These are phyloP conservation scores for Gerosis bhagava DNA, from an alignment of 2,888 invertebrate genomes.

Conservation along the genomic window DNA sequence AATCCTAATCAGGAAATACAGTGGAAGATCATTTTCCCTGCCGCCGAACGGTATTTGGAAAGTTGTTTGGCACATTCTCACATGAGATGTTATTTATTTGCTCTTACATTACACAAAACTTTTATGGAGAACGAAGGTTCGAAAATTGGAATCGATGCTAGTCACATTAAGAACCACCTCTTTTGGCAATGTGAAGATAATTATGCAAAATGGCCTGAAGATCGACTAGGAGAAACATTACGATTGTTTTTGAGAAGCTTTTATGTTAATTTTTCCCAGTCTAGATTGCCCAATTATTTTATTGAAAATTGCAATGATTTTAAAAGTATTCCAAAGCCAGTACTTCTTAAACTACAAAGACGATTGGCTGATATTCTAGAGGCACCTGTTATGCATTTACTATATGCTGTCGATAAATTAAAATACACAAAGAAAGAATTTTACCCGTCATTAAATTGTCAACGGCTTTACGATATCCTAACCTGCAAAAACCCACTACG, in stretches of 20 bases:
- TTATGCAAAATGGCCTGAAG: conserved; percentile 88
- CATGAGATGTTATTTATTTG: conserved; percentile 86
- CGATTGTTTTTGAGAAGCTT: conserved; percentile 84
- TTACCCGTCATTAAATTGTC: conserved; percentile 84
- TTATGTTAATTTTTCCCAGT: conserved; percentile 82
- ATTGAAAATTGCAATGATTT: conserved; percentile 88
- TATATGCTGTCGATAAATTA: conserved; percentile 87
- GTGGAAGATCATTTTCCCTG: conserved; percentile 91
- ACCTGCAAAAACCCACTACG: conserved; percentile 78
- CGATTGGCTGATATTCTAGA: conserved; percentile 86
- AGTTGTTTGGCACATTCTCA: conserved; percentile 87
- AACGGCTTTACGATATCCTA: conserved; percentile 82
- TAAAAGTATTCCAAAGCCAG: conserved; percentile 85
- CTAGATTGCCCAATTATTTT: conserved; percentile 88
- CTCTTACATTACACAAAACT: conserved; percentile 86
- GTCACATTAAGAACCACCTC: conserved; percentile 88
- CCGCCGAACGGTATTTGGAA: conserved; percentile 89
- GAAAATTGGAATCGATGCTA: conserved; percentile 85
- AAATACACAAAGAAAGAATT: conserved; percentile 82
- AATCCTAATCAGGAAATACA: conserved; percentile 86
- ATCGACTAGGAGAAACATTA: conserved; percentile 86
- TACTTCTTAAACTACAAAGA: conserved; percentile 85
- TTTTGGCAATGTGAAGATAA: conserved; percentile 91
- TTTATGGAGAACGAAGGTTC: conserved; percentile 86
- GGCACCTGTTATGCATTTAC: conserved; percentile 87